Base-by-base conservation (phyloP, 2,113 vertebrate genomes). In the Vimba vimba region DNA sequence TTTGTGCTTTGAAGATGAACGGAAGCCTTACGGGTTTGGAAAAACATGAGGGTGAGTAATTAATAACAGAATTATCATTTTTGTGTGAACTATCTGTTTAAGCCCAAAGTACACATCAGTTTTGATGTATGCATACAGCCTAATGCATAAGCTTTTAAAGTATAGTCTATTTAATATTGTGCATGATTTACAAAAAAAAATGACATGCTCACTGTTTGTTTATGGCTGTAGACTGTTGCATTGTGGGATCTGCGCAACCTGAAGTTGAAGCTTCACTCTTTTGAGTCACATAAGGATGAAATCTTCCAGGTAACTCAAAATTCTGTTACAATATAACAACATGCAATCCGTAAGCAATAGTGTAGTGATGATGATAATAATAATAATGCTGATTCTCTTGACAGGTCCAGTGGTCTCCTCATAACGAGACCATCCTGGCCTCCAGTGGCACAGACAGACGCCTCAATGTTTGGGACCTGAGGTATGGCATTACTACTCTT, bases 221-320 rank as follows among this genome's bases (percentile, higher is more conserved):
- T 43, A 45, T 80, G 82, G 9, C 71, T 79, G 69, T 90, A 99
- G 97, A 98, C 96, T 0, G 97, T 99, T 86, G 97, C 97, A 77
- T 89, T 99, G 0, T 99, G 97, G 97, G 97, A 98, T 91, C 95
- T 99, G 25, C 93, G 95, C 73, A 98, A 98, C 86, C 93, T 98
- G 80, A 98, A 98, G 88, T 91, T 98, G 89, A 98, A 98, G 90
- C 97, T 98, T 27, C 97, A 97, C 92, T 97, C 97, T 68, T 98
- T 98, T 27, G 96, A 98, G 89, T 98, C 97, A 15, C 97, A 99
- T 92, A 97, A 98, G 93, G 97, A 98, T 90, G 97, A 99, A 91
- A 98, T 98, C 89, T 99, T 99, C 93, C 97, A 97, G 96, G 97
- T 98, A 92, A 77, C n/a, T 30, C 6, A 17, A 77, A 4, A 55